These are phyloP conservation scores for Desoria tigrina DNA, from an alignment of 2,888 invertebrate genomes.

Conservation along the genomic window DNA sequence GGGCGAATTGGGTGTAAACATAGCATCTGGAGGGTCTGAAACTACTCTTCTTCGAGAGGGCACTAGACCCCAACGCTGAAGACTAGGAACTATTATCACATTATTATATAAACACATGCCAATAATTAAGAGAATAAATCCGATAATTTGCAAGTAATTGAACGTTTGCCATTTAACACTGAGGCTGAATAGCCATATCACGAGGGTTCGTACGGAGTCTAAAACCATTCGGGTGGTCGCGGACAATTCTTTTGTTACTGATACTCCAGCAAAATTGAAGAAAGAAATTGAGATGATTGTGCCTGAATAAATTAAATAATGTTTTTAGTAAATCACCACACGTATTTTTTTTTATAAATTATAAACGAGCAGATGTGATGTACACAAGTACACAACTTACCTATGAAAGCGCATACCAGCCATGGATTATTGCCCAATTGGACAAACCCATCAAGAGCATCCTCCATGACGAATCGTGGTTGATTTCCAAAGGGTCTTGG, in stretches of 20 bases:
- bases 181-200: slow-evolving; percentile 85
- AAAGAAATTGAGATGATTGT: slow-evolving; percentile 84
- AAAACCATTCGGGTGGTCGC: slow-evolving; percentile 89
- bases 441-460: slow-evolving; percentile 77
- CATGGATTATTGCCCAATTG: slow-evolving; percentile 71
- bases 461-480: slow-evolving; percentile 75
- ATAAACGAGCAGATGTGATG: slow-evolving; percentile 21
- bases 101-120: slow-evolving; percentile 84
- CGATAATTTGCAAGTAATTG: slow-evolving; percentile 75
- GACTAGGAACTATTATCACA: slow-evolving; percentile 55
- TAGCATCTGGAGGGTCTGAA: slow-evolving; percentile 43
- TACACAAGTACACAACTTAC: too few relatives aligned
- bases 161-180: slow-evolving; percentile 76
- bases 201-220: slow-evolving; percentile 81
- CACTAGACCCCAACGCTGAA: slow-evolving; percentile 45
- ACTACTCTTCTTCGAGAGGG: slow-evolving; percentile 36
- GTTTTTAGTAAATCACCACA: slow-evolving; percentile 2
- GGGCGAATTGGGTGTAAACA: slow-evolving; percentile 39
- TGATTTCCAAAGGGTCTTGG: slow-evolving; percentile 75
- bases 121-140: slow-evolving; percentile 72
- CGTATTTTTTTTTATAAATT: background rate
- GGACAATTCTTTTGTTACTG: slow-evolving; percentile 88
- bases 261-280: slow-evolving; percentile 89
- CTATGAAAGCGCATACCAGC: slow-evolving; percentile 68
- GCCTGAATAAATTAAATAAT: slow-evolving; percentile 60